Evolutionary conservation across 30 jellyfish, hydroid and myxozoan species (phyloP), one percentile per base, ranked within the genome.

Genomic region (Catostylus mosaicus): DNA sequence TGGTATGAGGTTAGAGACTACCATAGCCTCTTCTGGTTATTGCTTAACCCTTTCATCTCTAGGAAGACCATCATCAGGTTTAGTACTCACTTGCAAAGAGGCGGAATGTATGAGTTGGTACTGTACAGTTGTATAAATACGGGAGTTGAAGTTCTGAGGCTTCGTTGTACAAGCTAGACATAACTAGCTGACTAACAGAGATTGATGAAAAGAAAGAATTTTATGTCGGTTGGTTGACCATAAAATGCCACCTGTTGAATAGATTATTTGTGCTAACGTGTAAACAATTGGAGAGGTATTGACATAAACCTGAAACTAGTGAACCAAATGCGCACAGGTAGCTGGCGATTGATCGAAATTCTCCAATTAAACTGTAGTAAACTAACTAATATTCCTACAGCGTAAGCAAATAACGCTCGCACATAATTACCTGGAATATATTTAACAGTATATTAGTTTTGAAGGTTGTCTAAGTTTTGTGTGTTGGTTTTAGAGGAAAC

Each of bases 191-290:
- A 4, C 71, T 7, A 23, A 59, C 71, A 20, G 24, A 3, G 11
- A 6, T 59, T 59, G 20, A 18, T 59, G 2, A 50, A 59, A 16
- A 59, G 56, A 59, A 20, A 7, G 36, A 18, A 59, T 16, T 1
- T 12, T 59, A 7, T 8, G 38, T 27, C 38, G 82, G 82, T 79
- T 66, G 75, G 82, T 8, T 63, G 89, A 37, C 27, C 75, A 65
- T 61, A 31, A 54, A 0, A 35, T 65, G 73, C 56, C 85, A 82
- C 92, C 92, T 43, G 92, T 40, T 34, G 64, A 35, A 45, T 70
- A n/a, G 80, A 82, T 82, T 82, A 82, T 82, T 68, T 82, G 85
- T 72, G 92, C 80, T 36, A 82, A 82, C 92, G 34, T 34, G 92
- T 60, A 70, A 56, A 57, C 78, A 71, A 82, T 61, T 27, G 69